Evolutionary conservation across 2,113 vertebrate genomes (phyloP).

Genomic region (Dasyprocta punctata): DNA sequence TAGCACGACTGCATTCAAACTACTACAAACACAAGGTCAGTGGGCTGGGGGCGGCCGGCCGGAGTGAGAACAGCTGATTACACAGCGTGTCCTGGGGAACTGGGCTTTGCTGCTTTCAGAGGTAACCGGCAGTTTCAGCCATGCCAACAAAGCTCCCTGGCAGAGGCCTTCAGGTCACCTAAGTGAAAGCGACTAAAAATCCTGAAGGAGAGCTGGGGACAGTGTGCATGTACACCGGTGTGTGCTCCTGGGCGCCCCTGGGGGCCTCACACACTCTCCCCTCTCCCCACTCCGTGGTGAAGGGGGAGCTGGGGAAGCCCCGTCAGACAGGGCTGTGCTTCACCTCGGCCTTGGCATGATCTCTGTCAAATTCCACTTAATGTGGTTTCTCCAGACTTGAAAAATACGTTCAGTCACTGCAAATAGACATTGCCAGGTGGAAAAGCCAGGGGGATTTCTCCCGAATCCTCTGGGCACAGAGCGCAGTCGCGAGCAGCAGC

Average conservation of each 20-base stretch:
- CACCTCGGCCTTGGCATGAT: neutral
- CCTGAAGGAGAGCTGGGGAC: neutral
- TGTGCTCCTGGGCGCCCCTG: neutral
- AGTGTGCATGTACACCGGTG: neutral
- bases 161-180: conserved; percentile 36
- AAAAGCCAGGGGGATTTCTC: neutral
- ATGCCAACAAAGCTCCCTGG: neutral
- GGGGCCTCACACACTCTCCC: fast-evolving
- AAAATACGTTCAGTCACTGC: conserved; percentile 2
- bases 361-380: neutral
- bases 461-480: neutral
- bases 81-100: conserved; percentile 6
- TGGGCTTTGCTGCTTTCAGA: neutral
- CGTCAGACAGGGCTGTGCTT: neutral
- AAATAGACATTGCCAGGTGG: neutral
- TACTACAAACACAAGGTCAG: conserved; percentile 95
- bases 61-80: neutral
- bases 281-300: neutral
- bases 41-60: neutral
- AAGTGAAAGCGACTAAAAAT: conserved; percentile 32
- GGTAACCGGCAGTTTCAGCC: conserved; percentile 44
- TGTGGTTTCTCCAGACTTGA: conserved; percentile 18
- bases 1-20: conserved; percentile 93
- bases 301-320: neutral
- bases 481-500: neutral